Evolutionary conservation across 2,113 vertebrate genomes (phyloP), one percentile per base, ranked within the genome.

Genomic region (Origma solitaria): DNA sequence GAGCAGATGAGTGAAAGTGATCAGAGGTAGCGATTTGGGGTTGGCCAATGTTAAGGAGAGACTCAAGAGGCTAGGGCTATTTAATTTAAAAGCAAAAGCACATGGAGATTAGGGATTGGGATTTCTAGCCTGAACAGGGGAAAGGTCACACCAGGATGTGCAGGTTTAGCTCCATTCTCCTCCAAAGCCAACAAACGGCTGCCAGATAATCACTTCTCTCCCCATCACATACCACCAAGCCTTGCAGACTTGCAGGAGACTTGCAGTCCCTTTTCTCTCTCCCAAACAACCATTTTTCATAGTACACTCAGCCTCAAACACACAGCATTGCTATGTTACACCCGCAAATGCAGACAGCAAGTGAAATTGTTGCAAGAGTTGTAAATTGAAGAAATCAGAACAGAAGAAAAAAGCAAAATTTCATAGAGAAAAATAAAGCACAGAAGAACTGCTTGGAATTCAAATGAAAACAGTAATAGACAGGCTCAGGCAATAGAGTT

Each of bases 81-180:
- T 87, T 82, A 80, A 68, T 69, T 79, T 92, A 88, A 96, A 94
- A 91, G 65, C 77, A 91, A 92, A 97, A 95, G 19, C 45, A 81
- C 50, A 53, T 2, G 9, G 61, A 93, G 83, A 94, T 89, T 94
- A 91, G 1, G 6, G 72, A 94, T 6, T 84, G 86, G n/a, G 71
- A 93, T 82, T 79, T 90, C 45, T 42, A 83, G 65, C 40, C 69
- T 65, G 49, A 16, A 49, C 17, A 54, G 37, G 30, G 17, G 22
- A 75, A 83, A 94, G 83, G 65, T 88, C 80, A 86, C n/a, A 75
- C 25, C 25, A 54, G 60, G 60, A 92, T 84, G 56, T 71, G 23
- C 31, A 78, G 44, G 14, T 90, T 86, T 92, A 84, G 82, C 69
- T 94, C 75, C 51, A 51, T 44, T 75, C 77, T 82, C 44, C 69